Evolutionary conservation across 2,797 vertebrate species (phyloP).

Genomic region (Sebastes itinus): DNA sequence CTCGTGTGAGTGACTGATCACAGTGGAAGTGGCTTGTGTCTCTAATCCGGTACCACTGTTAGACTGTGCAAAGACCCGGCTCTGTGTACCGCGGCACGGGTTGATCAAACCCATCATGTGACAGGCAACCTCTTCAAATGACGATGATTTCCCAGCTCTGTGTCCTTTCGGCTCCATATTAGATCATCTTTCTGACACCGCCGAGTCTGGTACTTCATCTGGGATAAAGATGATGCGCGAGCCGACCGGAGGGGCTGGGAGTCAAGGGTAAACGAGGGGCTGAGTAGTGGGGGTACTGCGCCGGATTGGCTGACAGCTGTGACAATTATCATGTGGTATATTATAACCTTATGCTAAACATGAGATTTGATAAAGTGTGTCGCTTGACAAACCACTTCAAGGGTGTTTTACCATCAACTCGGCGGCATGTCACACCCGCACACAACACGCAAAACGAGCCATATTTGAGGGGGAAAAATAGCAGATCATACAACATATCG

Average conservation of each 20-base stretch:
- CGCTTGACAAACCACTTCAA: conserved; percentile 52
- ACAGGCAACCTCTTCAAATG: conserved; percentile 78
- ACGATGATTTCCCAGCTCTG: conserved; percentile 74
- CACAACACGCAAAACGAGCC: background rate
- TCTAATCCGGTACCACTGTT: conserved; percentile 82
- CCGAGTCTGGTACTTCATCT: conserved; percentile 69
- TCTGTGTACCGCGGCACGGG: conserved; percentile 67
- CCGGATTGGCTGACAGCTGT: conserved; percentile 65
- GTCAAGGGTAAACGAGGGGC: conserved; percentile 72
- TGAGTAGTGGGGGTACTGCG: conserved; percentile 40
- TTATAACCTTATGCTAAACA: conserved; percentile 63
- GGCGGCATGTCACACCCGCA: conserved; percentile 10
- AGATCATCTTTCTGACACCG: conserved; percentile 71
- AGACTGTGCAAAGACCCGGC: conserved; percentile 78
- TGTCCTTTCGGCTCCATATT: conserved; percentile 72
- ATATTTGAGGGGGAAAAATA: background rate
- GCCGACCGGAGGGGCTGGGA: conserved; percentile 64
- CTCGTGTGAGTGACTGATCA: conserved; percentile 77
- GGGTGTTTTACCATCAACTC: conserved; percentile 32
- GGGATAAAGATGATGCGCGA: conserved; percentile 77
- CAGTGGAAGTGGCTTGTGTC: conserved; percentile 78
- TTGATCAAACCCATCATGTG: conserved; percentile 82
- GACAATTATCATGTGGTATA: conserved; percentile 60
- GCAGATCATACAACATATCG: conserved; percentile 11
- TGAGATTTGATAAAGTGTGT: conserved; percentile 38